Percentiles rank a stretch among this genome's conserved stretches.
These are phyloP conservation scores for Augochlorella aurata DNA, from an alignment of 2,888 invertebrate genomes.

Conservation along the genomic window DNA sequence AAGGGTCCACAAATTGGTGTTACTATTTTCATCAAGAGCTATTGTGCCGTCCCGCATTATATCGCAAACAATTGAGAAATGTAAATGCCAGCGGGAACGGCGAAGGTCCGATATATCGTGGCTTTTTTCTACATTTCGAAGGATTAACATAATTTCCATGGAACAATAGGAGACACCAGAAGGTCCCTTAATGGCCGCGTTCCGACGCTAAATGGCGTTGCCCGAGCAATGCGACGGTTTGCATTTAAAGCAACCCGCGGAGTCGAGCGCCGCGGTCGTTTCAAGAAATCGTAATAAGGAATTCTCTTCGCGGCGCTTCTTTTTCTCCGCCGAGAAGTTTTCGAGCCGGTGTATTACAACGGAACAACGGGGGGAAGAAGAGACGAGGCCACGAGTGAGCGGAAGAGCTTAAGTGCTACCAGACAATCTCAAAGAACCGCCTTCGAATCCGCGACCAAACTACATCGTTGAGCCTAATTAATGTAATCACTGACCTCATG, in stretches of 20 bases:
- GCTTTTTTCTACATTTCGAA: slow-evolving; percentile 4
- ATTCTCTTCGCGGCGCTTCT: slow-evolving; percentile 36
- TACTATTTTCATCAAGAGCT: not conserved
- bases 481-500: slow-evolving; percentile 28
- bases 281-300: slow-evolving; percentile 50
- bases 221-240: slow-evolving; percentile 27
- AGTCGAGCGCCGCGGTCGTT: slow-evolving; percentile 15
- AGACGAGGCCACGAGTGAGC: slow-evolving; percentile 1
- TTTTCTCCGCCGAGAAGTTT: slow-evolving; percentile 30
- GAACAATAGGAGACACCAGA: slow-evolving; percentile 23
- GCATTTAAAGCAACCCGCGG: slow-evolving; percentile 32
- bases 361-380: not conserved
- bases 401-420: slow-evolving; percentile 36
- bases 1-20: not conserved
- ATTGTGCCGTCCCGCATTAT: not conserved
- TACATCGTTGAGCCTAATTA: slow-evolving; percentile 41
- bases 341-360: slow-evolving; percentile 4
- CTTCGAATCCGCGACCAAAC: slow-evolving; percentile 25
- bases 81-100: not conserved
- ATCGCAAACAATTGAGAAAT: not conserved
- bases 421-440: slow-evolving; percentile 38
- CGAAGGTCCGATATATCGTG: not conserved
- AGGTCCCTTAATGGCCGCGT: slow-evolving; percentile 33
- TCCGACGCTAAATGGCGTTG: slow-evolving; percentile 33
- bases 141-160: slow-evolving; percentile 28